Evolutionary conservation across 2,888 invertebrate genomes (phyloP).

Genomic region (Ichneumoninae sp.): DNA sequence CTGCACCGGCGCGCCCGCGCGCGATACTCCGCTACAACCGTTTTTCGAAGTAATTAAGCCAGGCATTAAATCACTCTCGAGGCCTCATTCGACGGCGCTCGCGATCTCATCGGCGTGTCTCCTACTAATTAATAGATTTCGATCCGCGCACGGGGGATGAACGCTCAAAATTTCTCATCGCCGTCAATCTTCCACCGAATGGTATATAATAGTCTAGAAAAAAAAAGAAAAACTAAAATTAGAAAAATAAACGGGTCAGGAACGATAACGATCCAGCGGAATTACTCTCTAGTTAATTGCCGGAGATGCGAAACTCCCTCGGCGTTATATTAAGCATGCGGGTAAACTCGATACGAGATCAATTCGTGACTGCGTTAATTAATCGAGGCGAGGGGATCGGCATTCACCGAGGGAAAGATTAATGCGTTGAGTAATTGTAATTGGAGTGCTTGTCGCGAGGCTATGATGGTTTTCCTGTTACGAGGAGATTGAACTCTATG

Average conservation of each 20-base stretch:
- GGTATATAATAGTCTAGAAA: slow-evolving; percentile 41
- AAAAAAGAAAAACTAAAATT: neutral
- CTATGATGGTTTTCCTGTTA: neutral
- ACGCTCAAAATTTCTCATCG: slow-evolving; percentile 62
- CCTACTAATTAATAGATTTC: slow-evolving; percentile 78
- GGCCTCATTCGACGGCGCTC: slow-evolving; percentile 64
- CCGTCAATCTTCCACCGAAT: slow-evolving; percentile 60
- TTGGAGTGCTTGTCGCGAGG: neutral
- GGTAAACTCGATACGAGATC: slow-evolving; percentile 20
- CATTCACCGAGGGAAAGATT: slow-evolving; percentile 14
- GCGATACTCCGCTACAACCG: slow-evolving; percentile 69
- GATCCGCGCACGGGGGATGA: slow-evolving; percentile 66
- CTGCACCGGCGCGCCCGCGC: slow-evolving; percentile 34
- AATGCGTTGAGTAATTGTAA: slow-evolving; percentile 17
- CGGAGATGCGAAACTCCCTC: slow-evolving; percentile 23
- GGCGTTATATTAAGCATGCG: slow-evolving; percentile 17
- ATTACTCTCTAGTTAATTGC: slow-evolving; percentile 62
- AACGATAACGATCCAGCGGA: slow-evolving; percentile 60
- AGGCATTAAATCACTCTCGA: slow-evolving; percentile 79
- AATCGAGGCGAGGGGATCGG: slow-evolving; percentile 20
- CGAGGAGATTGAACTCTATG: neutral
- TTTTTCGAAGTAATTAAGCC: slow-evolving; percentile 80
- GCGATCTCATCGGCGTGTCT: slow-evolving; percentile 74
- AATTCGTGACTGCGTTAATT: slow-evolving; percentile 43
- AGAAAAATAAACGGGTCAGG: slow-evolving; percentile 15